Base-by-base conservation (phyloP, 2,797 vertebrate genomes). In the Nannoperca australis region DNA sequence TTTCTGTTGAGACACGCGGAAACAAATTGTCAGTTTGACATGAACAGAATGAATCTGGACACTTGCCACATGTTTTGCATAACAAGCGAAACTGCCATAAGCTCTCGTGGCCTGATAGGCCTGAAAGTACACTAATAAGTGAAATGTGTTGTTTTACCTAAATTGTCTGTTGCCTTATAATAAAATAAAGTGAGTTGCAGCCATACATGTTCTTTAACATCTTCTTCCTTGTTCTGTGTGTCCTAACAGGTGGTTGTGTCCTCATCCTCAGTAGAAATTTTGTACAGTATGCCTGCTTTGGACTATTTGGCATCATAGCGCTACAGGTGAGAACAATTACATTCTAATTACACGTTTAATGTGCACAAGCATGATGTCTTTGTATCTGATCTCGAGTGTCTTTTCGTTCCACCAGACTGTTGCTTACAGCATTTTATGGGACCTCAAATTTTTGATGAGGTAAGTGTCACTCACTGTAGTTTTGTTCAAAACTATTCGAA, bases 391-490 rank as follows among this genome's bases (percentile, higher is more conserved):
- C 18, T 69, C 22, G 7, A 70, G 44, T 73, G 13, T 81, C 6
- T 76, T 75, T 63, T 85, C 74, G 59, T 7, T 17, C 81, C 15
- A 82, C 81, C 93, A 99, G 98, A 99, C 98, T 7, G 95, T 99
- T 69, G 98, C 97, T 45, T 99, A 99, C 95, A 99, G 98, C 94
- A 99, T 99, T 92, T 94, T 99, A 86, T 99, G 98, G 98, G 98
- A 99, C 89, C 92, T 99, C 79, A 99, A 99, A 90, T 99, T 99
- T 94, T 90, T 99, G 95, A 98, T 99, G 98, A 98, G 98, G 98
- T 99, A 93, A 32, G 97, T 86, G 44, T 58, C 49, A n/a, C 20
- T 40, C 7, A 13, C 6, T 44, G n/a, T n/a, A 12, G 22, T 24
- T 62, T 61, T 12, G 45, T 24, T 38, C 13, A 42, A 60, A 13